These are phyloP conservation scores for Danio albolineatus DNA, from an alignment of 2,797 vertebrate species.

Conservation along the genomic window DNA sequence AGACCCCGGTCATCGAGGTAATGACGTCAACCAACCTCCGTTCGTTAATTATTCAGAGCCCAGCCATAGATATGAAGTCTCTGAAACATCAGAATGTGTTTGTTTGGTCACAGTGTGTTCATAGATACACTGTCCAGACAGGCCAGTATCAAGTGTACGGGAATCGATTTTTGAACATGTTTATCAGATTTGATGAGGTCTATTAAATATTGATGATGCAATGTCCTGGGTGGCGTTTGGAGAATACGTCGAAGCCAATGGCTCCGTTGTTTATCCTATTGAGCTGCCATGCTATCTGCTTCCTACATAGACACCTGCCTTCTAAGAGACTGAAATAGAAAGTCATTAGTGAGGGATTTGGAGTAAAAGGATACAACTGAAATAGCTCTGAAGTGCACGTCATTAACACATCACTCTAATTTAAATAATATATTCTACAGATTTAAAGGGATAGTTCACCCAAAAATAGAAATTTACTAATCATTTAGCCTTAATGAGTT, in stretches of 20 bases:
- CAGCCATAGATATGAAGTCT: slow-evolving; percentile 55
- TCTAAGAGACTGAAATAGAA: background rate
- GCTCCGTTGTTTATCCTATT: slow-evolving; percentile 40
- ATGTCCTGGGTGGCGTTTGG: slow-evolving; percentile 60
- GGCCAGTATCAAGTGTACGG: slow-evolving; percentile 73
- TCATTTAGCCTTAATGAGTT: too few species aligned
- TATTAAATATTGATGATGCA: slow-evolving; percentile 70
- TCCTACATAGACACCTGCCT: background rate
- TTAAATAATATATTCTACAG: too few species aligned
- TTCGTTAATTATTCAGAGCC: slow-evolving; percentile 75
- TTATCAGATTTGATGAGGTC: slow-evolving; percentile 69
- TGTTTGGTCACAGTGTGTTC: slow-evolving; percentile 77
- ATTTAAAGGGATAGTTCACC: too few species aligned
- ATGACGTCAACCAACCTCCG: slow-evolving; percentile 66
- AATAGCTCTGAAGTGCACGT: slow-evolving; percentile 19
- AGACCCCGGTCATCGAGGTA: slow-evolving; percentile 77
- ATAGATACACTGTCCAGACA: slow-evolving; percentile 74
- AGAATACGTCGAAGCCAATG: background rate
- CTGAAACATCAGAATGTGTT: slow-evolving; percentile 70
- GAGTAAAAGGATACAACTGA: slow-evolving; percentile 10
- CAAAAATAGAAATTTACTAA: too few species aligned
- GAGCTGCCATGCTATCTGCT: slow-evolving; percentile 7
- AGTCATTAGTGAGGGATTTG: background rate
- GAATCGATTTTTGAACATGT: slow-evolving; percentile 72
- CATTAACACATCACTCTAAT: too few species aligned